These are phyloP conservation scores for Melipona beecheii DNA, from an alignment of 2,888 invertebrate species.

Conservation along the genomic window DNA sequence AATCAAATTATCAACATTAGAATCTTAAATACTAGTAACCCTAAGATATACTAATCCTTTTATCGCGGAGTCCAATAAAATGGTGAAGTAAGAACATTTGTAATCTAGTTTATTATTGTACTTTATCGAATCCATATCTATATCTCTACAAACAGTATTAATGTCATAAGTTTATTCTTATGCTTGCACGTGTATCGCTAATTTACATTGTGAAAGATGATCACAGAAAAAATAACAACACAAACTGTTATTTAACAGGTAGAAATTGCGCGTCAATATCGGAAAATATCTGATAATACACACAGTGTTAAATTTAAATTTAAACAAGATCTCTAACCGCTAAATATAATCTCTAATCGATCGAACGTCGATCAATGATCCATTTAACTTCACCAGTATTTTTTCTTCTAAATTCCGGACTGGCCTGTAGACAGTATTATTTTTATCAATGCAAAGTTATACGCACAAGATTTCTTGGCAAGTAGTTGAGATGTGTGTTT, in stretches of 20 bases:
- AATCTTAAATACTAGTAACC: neutral
- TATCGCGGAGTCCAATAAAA: neutral
- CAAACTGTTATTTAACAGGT: neutral
- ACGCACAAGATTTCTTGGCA: slow-evolving; percentile 32
- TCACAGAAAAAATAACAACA: neutral
- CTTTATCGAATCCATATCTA: slow-evolving; percentile 1
- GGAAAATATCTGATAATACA: neutral
- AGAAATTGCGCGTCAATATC: neutral
- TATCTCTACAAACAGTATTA: neutral
- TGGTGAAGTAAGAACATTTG: neutral
- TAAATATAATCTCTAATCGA: neutral
- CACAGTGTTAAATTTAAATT: neutral
- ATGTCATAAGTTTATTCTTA: too few species aligned
- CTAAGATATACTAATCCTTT: neutral
- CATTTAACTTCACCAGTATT: neutral
- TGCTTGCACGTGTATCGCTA: neutral
- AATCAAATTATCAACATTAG: slow-evolving; percentile 8
- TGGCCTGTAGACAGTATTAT: slow-evolving; percentile 41
- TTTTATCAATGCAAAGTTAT: slow-evolving; percentile 39
- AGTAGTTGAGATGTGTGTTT: slow-evolving; percentile 5
- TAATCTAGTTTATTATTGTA: neutral
- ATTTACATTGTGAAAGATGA: neutral
- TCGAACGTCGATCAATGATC: neutral
- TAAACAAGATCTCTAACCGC: neutral
- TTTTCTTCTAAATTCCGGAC: neutral